These are phyloP conservation scores for Scaeva pyrastri DNA, from an alignment of 2,888 invertebrate species.

Conservation along the genomic window DNA sequence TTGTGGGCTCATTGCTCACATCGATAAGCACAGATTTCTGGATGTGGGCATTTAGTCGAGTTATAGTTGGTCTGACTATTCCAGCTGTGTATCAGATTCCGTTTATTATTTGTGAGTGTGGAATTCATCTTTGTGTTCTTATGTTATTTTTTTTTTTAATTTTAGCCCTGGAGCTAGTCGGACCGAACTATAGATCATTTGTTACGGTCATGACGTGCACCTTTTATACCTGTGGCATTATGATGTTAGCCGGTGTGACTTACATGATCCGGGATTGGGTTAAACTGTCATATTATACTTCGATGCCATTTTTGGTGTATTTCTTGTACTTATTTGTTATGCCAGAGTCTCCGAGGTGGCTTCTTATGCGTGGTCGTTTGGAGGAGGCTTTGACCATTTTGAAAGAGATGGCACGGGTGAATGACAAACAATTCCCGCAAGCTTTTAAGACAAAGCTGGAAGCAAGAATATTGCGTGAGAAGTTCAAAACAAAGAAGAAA, in stretches of 20 bases:
- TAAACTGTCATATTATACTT: conserved; percentile 91
- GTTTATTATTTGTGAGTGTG: conserved; percentile 94
- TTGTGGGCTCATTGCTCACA: conserved; percentile 91
- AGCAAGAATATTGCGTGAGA: conserved; percentile 88
- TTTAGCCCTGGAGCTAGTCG: conserved; percentile 94
- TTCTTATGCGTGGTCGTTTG: conserved; percentile 91
- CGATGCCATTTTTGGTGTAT: conserved; percentile 93
- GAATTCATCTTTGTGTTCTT: neutral
- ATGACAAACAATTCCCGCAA: conserved; percentile 90
- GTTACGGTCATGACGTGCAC: conserved; percentile 96
- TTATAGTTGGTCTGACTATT: conserved; percentile 94
- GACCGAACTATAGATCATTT: conserved; percentile 95
- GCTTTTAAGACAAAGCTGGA: conserved; percentile 90
- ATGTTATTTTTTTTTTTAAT: conserved; percentile 76
- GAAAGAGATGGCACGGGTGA: conserved; percentile 90
- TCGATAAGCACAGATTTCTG: conserved; percentile 91
- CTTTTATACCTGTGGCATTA: conserved; percentile 94
- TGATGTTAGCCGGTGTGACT: conserved; percentile 92
- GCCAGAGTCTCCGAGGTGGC: conserved; percentile 96
- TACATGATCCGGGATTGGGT: conserved; percentile 94
- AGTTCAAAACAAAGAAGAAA: conserved; percentile 86
- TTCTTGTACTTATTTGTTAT: conserved; percentile 93
- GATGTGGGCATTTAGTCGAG: conserved; percentile 92
- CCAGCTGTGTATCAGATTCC: conserved; percentile 97
- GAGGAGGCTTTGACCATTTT: conserved; percentile 92